These are phyloP conservation scores for Apotomis capreana DNA, from an alignment of 2,888 invertebrate genomes.

Conservation along the genomic window DNA sequence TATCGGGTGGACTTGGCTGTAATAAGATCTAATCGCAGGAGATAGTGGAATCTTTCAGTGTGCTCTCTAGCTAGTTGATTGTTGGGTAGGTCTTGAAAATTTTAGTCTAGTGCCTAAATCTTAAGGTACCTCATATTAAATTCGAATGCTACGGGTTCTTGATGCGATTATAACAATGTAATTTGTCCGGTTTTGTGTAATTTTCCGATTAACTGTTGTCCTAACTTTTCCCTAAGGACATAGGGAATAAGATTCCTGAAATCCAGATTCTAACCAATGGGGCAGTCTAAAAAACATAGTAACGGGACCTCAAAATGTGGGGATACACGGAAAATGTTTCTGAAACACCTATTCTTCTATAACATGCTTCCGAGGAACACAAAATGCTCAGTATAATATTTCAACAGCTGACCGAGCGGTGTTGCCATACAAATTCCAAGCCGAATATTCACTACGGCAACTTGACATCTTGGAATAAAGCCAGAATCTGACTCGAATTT, in stretches of 20 bases:
- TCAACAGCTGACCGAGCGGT: constrained; percentile 12
- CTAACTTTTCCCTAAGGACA: too few species aligned
- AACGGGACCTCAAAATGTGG: not conserved
- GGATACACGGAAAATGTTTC: not conserved
- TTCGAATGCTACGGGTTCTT: too few species aligned
- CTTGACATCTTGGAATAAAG: constrained; percentile 24
- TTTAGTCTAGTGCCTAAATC: not conserved
- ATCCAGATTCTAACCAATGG: not conserved
- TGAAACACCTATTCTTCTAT: not conserved
- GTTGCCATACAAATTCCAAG: constrained; percentile 9
- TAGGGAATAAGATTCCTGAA: too few species aligned
- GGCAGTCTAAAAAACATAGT: not conserved
- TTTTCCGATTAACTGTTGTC: too few species aligned
- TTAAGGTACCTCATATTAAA: too few species aligned
- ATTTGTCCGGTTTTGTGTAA: too few species aligned
- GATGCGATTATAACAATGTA: too few species aligned
- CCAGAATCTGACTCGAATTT: constrained; percentile 26
- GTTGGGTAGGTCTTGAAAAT: not conserved
- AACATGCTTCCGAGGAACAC: not conserved
- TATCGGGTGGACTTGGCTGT: constrained; percentile 31
- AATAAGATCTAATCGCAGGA: constrained; percentile 38
- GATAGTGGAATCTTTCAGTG: constrained; percentile 36
- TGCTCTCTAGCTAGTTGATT: constrained; percentile 8
- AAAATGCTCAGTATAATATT: not conserved
- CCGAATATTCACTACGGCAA: constrained; percentile 14